A percentile compares a stretch with the other conserved stretches of the same genome.
phyloP scores from a whole-genome alignment of 2,797 vertebrate genomes.

The Tapera naevia region DNA sequence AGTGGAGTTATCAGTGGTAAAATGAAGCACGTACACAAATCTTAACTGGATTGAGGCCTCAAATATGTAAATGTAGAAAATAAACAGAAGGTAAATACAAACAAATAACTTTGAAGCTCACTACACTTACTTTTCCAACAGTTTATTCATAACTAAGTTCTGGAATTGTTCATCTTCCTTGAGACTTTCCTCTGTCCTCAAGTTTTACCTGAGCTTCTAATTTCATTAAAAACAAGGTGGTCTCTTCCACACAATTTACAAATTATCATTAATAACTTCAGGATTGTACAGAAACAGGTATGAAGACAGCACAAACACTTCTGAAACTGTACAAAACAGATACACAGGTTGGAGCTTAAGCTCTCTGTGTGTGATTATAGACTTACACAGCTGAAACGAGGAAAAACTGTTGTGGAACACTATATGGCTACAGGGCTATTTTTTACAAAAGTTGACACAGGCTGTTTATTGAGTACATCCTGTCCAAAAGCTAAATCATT shows the following conservation, averaged over 20 bases:
- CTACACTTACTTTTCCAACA: background rate
- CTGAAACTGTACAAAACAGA: background rate
- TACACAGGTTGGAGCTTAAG: background rate
- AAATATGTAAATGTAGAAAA: background rate
- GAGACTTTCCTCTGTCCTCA: background rate
- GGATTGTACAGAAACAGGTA: background rate
- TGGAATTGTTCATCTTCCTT: background rate
- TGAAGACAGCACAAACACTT: background rate
- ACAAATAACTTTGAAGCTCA: background rate
- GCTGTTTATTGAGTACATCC: background rate
- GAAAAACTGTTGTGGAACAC: background rate
- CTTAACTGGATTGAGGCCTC: background rate
- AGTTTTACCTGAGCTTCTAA: background rate
- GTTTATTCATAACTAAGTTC: background rate
- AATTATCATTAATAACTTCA: background rate
- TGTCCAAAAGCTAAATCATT: background rate
- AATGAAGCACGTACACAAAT: background rate
- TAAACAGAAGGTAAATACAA: background rate
- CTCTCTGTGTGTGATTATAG: background rate
- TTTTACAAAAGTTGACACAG: background rate
- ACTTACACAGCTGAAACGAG: rapidly evolving
- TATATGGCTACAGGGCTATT: background rate
- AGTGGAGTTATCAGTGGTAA: background rate
- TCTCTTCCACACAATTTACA: background rate
- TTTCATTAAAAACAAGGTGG: background rate